Percentiles rank a stretch among this genome's conserved stretches.
Evolutionary conservation across 2,888 invertebrate genomes (phyloP).

Genomic region (Synergus itoensis): DNA sequence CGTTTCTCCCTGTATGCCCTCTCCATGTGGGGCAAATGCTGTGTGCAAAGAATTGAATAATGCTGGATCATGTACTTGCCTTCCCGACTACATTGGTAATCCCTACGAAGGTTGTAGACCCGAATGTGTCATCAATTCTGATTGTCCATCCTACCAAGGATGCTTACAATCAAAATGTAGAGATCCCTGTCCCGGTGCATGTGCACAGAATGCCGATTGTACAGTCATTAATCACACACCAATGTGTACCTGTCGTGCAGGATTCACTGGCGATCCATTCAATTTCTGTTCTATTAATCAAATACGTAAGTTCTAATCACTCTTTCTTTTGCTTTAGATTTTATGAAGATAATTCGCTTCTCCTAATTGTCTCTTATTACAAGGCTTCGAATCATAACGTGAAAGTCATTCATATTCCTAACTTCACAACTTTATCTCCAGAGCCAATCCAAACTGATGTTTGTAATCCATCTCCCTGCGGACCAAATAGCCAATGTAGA

Average conservation of each 20-base stretch:
- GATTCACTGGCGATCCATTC: constrained; percentile 88
- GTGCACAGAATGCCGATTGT: constrained; percentile 87
- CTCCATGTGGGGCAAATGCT: constrained; percentile 91
- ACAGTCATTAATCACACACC: constrained; percentile 88
- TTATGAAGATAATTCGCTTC: background rate
- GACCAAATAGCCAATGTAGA: constrained; percentile 84
- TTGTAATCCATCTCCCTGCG: constrained; percentile 86
- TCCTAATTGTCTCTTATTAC: background rate
- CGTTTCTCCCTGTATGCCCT: constrained; percentile 84
- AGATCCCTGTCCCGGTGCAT: constrained; percentile 87
- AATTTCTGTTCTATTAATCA: constrained; percentile 79
- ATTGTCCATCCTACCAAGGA: constrained; percentile 84
- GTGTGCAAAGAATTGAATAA: constrained; percentile 84
- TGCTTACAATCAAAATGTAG: constrained; percentile 85
- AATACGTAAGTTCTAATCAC: constrained; percentile 45
- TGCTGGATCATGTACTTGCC: constrained; percentile 80
- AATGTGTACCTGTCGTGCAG: constrained; percentile 84
- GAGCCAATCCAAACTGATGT: constrained; percentile 80
- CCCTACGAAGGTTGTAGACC: constrained; percentile 85
- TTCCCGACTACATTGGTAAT: constrained; percentile 81
- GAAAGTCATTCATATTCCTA: background rate
- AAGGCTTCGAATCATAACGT: too few species aligned
- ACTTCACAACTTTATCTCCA: constrained; percentile 37
- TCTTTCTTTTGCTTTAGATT: background rate
- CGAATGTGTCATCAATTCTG: constrained; percentile 83